These are phyloP conservation scores for Pan troglodytes DNA, from an alignment of 2,113 vertebrate species.

Conservation along the genomic window NHGRI_mPanTro3-v2.1_pri NC_072404.2:24224501-24225000, in stretches of 20 bases:
- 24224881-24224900: not conserved
- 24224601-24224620: not conserved
- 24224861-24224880: not conserved
- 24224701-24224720: not conserved
- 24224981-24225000: not conserved
- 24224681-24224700: not conserved
- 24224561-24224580: not conserved
- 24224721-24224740: not conserved
- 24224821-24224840: not conserved
- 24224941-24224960: constrained; percentile 7
- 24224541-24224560: not conserved
- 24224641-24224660: not conserved
- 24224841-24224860: not conserved
- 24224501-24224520: not conserved
- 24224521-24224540: not conserved
- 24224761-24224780: not conserved
- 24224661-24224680: not conserved
- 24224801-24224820: not conserved
- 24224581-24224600: not conserved
- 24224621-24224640: not conserved
- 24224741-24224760: not conserved
- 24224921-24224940: not conserved
- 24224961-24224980: constrained; percentile 3
- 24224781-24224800: not conserved
- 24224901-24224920: not conserved